Evolutionary conservation across 2,888 invertebrate species (phyloP).

Genomic region (Chironomus riparius): DNA sequence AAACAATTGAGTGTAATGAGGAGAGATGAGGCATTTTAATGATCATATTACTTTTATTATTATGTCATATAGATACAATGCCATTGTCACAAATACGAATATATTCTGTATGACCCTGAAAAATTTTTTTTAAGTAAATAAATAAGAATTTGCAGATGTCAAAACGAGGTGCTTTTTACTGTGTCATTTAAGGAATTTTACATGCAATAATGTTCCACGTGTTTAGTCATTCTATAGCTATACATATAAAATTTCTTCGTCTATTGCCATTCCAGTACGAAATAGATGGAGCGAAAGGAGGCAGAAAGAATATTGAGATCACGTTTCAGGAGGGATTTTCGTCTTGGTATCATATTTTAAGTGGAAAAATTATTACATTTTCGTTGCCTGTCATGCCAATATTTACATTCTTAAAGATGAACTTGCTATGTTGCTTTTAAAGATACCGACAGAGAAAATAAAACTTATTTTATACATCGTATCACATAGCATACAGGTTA

Average conservation of each 20-base stretch:
- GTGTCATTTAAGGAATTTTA: background rate
- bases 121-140: background rate
- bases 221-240: too few species aligned
- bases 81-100: background rate
- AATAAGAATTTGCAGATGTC: background rate
- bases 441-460: background rate
- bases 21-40: conserved; percentile 4
- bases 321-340: conserved; percentile 24
- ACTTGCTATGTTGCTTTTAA: background rate
- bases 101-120: conserved; percentile 19
- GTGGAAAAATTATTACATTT: conserved; percentile 27
- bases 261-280: background rate
- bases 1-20: conserved; percentile 24
- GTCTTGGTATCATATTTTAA: conserved; percentile 25
- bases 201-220: too few species aligned
- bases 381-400: conserved; percentile 19
- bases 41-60: background rate
- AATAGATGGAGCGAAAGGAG: background rate
- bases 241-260: too few species aligned
- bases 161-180: background rate
- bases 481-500: background rate
- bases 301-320: conserved; percentile 13
- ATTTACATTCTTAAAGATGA: conserved; percentile 24
- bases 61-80: background rate
- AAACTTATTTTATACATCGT: background rate